Conservation (phyloP, 2,113 vertebrate genomes). For the Xenotilapia flavipinnis region DNA sequence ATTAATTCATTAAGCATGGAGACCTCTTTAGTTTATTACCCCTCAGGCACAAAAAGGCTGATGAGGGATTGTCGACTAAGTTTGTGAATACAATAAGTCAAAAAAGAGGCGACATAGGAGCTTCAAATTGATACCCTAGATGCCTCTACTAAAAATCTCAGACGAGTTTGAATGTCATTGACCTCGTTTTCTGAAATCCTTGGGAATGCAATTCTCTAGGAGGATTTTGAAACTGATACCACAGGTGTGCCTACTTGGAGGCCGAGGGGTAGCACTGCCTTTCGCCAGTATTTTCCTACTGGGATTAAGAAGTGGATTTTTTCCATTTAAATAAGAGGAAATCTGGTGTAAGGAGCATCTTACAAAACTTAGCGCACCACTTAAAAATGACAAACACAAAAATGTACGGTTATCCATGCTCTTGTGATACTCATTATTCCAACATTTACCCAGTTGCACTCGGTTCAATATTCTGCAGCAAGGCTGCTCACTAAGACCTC, state of each 20-base stretch:
- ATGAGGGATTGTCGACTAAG: accelerated
- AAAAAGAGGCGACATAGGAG: neutral
- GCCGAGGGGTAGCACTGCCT: neutral
- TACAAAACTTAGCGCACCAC: neutral
- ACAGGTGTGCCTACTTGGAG: neutral
- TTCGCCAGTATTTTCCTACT: neutral
- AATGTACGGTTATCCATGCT: neutral
- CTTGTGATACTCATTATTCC: neutral
- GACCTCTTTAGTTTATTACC: neutral
- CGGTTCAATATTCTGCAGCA: neutral
- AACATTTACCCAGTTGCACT: neutral
- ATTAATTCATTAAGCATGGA: neutral
- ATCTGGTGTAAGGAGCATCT: neutral
- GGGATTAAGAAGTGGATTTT: neutral
- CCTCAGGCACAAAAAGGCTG: neutral
- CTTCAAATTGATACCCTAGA: neutral
- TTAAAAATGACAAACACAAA: neutral
- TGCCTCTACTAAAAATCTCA: neutral
- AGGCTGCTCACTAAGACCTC: neutral
- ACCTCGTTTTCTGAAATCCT: neutral
- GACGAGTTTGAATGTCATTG: neutral
- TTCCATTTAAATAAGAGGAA: neutral
- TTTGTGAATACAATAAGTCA: neutral
- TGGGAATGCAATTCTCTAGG: neutral
- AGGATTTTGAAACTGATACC: neutral